Evolutionary conservation across 2,797 vertebrate genomes (phyloP).

Genomic region (Oryzias sinensis): DNA sequence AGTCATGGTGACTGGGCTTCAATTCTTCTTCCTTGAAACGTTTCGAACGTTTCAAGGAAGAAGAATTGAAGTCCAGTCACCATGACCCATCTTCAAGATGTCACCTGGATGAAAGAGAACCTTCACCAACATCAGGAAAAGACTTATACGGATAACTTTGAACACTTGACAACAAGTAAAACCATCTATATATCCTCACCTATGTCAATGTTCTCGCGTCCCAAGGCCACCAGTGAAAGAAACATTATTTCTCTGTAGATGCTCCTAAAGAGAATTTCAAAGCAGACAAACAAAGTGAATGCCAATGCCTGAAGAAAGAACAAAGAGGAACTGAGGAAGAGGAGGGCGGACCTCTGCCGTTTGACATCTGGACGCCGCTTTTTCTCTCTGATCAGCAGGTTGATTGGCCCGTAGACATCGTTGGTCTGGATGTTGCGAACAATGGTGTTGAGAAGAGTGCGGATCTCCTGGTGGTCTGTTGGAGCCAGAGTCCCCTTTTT

Average conservation of each 20-base stretch:
- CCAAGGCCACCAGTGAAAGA: conserved; percentile 90
- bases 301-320: no score
- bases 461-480: conserved; percentile 85
- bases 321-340: accelerated
- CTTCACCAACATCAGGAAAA: no score
- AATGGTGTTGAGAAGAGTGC: conserved; percentile 85
- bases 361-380: conserved; percentile 78
- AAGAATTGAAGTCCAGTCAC: no score
- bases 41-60: no score
- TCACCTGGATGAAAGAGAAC: no score
- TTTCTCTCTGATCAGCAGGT: conserved; percentile 81
- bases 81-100: no score
- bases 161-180: no score
- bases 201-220: conserved; percentile 93
- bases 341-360: conserved; percentile 84
- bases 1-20: no score
- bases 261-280: conserved; percentile 76
- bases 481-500: conserved; percentile 80
- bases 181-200: conserved; percentile 77
- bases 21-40: neutral
- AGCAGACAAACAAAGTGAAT: neutral
- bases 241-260: conserved; percentile 95
- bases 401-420: conserved; percentile 89
- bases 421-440: conserved; percentile 92
- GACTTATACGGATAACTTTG: no score